Conservation (phyloP, 2,888 invertebrate species). For the Yponomeuta sedellus region DNA sequence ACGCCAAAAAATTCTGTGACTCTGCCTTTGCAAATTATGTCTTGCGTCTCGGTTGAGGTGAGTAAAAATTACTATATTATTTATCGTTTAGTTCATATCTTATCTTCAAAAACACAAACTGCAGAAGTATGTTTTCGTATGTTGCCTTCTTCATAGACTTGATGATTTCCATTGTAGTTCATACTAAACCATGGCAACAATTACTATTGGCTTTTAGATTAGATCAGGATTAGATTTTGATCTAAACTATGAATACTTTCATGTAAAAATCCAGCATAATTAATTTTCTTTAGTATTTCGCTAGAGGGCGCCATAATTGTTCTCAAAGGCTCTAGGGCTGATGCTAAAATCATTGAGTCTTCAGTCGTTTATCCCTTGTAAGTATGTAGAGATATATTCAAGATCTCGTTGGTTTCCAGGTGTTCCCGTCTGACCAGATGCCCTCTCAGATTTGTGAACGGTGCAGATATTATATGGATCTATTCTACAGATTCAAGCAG, state of each 20-base stretch:
- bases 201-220: no score
- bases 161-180: neutral
- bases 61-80: conserved; percentile 26
- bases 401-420: conserved; percentile 42
- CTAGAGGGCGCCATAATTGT: no score
- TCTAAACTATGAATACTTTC: no score
- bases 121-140: neutral
- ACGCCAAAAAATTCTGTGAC: conserved; percentile 78
- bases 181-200: no score
- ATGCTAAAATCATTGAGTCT: no score
- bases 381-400: neutral
- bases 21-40: conserved; percentile 85
- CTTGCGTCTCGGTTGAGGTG: conserved; percentile 87
- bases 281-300: no score
- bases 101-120: neutral
- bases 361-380: no score
- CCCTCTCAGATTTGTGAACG: conserved; percentile 82
- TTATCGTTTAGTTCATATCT: neutral
- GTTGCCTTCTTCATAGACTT: neutral
- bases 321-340: no score
- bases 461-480: conserved; percentile 81
- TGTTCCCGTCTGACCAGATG: conserved; percentile 83
- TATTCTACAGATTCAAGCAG: conserved; percentile 84
- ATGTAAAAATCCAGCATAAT: no score
- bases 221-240: no score